Evolutionary conservation across 2,113 vertebrate genomes (phyloP).

Genomic region (Tachycineta bicolor): DNA sequence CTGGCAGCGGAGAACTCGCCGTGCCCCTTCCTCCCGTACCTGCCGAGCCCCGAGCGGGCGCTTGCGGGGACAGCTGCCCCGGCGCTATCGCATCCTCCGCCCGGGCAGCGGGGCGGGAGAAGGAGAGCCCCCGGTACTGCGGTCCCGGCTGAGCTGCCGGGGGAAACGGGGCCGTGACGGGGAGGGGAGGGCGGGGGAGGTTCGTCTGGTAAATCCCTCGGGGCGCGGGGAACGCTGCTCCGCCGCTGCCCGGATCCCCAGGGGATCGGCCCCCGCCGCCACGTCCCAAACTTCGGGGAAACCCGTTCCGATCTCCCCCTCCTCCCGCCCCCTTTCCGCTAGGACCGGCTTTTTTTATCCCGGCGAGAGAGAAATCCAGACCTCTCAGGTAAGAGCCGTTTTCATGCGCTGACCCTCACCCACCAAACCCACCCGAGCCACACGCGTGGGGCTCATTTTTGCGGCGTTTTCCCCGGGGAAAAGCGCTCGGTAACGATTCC

Average conservation of each 20-base stretch:
- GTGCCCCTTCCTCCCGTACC: neutral
- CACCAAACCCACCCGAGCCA: neutral
- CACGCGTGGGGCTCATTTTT: neutral
- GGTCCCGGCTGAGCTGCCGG: slow-evolving; percentile 42
- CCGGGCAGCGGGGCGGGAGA: neutral
- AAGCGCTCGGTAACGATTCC: neutral
- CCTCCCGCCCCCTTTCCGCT: neutral
- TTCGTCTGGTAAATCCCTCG: slow-evolving; percentile 53
- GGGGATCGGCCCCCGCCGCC: neutral
- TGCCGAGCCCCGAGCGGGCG: neutral
- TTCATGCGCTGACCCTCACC: neutral
- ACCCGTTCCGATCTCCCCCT: neutral
- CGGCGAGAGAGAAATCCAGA: slow-evolving; percentile 26
- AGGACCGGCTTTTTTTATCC: slow-evolving; percentile 7
- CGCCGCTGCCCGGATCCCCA: neutral
- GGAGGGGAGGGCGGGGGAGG: neutral
- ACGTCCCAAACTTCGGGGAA: slow-evolving; percentile 22
- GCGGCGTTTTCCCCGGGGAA: neutral
- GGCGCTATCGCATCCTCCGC: neutral
- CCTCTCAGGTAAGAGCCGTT: slow-evolving; percentile 43
- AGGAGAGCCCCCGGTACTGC: neutral
- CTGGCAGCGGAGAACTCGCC: neutral
- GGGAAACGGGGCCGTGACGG: neutral
- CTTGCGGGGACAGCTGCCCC: neutral
- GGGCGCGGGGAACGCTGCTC: neutral